These are phyloP conservation scores for Spodoptera litura DNA, from an alignment of 1,140 invertebrate species.

Conservation along the genomic window DNA sequence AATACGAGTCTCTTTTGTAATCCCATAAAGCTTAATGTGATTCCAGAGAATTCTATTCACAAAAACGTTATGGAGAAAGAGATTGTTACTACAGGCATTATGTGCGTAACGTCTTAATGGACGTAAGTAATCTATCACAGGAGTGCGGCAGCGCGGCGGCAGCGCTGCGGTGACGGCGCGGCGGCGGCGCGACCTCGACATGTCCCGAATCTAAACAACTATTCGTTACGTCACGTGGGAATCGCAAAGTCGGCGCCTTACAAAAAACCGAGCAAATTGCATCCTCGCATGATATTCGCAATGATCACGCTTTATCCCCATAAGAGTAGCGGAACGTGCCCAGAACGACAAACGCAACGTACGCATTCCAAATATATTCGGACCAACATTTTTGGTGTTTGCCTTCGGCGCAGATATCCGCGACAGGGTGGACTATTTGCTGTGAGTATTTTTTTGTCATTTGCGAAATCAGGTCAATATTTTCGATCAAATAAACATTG, in stretches of 20 bases:
- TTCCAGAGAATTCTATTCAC: conserved; percentile 31
- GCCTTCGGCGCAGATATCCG: conserved; percentile 18
- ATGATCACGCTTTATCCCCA: conserved; percentile 48
- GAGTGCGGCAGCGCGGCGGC: not conserved
- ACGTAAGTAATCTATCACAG: conserved; percentile 48
- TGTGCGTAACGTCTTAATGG: conserved; percentile 46
- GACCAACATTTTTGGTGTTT: conserved; percentile 42
- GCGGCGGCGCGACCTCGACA: conserved; percentile 15
- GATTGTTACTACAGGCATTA: conserved; percentile 15
- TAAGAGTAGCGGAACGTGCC: conserved; percentile 41
- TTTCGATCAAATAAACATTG: conserved; percentile 25
- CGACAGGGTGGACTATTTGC: conserved; percentile 35
- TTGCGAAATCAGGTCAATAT: conserved; percentile 40
- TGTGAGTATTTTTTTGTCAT: conserved; percentile 35
- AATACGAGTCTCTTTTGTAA: conserved; percentile 36
- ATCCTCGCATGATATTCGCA: conserved; percentile 45
- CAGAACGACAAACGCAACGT: conserved; percentile 24
- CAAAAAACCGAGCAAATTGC: conserved; percentile 47
- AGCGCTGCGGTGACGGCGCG: not conserved
- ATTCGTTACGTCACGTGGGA: conserved; percentile 40
- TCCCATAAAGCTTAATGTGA: conserved; percentile 39
- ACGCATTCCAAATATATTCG: conserved; percentile 40
- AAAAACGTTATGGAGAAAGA: conserved; percentile 24
- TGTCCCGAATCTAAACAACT: conserved; percentile 45
- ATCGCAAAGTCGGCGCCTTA: conserved; percentile 39